Conservation (phyloP, 2,797 vertebrate species). For the Acanthis flammea region DNA sequence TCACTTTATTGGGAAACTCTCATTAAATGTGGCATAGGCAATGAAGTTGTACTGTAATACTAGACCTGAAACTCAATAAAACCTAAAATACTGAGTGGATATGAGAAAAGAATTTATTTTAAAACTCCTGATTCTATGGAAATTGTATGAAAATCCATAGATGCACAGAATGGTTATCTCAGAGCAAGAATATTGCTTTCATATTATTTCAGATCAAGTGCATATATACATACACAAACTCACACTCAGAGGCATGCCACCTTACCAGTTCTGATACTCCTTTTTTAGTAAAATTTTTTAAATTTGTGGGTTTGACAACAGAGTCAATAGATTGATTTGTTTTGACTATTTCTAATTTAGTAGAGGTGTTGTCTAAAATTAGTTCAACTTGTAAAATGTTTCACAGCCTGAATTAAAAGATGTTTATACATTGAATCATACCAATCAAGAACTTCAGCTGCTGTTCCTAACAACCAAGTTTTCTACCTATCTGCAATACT, state of each 20-base stretch:
- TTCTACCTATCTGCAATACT: not conserved
- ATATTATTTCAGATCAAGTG: not conserved
- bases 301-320: not conserved
- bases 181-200: not conserved
- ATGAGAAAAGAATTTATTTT: not conserved
- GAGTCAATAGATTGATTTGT: not conserved
- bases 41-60: not conserved
- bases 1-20: not conserved
- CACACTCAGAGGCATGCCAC: not conserved
- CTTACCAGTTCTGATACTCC: not conserved
- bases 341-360: not conserved
- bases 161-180: not conserved
- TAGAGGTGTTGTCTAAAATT: not conserved
- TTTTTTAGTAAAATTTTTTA: not conserved
- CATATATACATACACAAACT: not conserved
- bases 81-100: not conserved
- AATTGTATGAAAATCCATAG: not conserved
- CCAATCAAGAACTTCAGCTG: not conserved
- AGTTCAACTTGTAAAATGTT: not conserved
- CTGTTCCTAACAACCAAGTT: not conserved
- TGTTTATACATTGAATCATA: not conserved
- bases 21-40: not conserved
- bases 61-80: not conserved
- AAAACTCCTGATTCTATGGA: not conserved
- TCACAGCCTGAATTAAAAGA: not conserved